A percentile compares a stretch with the other conserved stretches of the same genome.
Conservation (phyloP, 64 coral and sea anemone species). For the Acropora yongei region DNA sequence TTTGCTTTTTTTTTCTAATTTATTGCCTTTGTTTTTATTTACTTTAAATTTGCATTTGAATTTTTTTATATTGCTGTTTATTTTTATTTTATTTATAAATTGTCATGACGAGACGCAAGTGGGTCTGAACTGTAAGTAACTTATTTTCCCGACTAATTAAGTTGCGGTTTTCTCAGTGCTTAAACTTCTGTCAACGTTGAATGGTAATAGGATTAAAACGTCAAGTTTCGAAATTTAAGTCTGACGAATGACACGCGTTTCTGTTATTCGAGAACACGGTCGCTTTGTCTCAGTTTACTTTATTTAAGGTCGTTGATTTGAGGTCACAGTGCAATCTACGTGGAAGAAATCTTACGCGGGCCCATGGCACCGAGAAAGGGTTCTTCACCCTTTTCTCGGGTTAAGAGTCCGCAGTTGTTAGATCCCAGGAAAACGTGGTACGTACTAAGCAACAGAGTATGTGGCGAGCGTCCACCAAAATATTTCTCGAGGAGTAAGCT, state of each 20-base stretch:
- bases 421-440: not conserved
- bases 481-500: not conserved
- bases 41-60: no score
- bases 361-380: not conserved
- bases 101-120: conserved; percentile 19
- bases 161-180: conserved; percentile 9
- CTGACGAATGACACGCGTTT: not conserved
- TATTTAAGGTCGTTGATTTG: no score
- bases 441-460: not conserved
- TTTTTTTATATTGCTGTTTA: no score
- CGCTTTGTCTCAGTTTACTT: not conserved
- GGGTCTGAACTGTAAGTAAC: conserved; percentile 49
- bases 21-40: no score
- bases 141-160: conserved; percentile 14
- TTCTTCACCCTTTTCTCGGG: not conserved
- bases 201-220: not conserved
- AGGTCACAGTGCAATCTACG: no score
- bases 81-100: no score
- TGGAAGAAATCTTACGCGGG: not conserved
- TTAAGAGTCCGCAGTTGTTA: not conserved
- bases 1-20: no score
- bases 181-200: not conserved
- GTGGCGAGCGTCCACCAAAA: not conserved
- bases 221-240: not conserved
- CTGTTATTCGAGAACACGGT: not conserved